These are phyloP conservation scores for Euzetes globulus DNA, from an alignment of 2,888 invertebrate genomes.

Conservation along the genomic window DNA sequence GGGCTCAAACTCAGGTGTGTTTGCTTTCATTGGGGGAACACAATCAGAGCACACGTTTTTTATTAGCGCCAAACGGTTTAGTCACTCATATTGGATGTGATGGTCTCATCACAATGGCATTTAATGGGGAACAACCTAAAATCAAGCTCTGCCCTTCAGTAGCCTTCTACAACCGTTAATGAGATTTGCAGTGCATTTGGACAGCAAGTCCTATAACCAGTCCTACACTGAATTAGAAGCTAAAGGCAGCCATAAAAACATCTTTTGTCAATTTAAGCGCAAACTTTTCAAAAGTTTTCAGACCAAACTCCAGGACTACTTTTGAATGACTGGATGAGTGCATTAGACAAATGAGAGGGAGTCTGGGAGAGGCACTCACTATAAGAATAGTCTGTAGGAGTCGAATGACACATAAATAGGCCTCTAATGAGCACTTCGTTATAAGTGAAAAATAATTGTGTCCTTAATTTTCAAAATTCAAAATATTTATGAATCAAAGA, in stretches of 20 bases:
- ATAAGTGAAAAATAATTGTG: neutral
- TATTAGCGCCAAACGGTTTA: neutral
- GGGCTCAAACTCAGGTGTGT: neutral
- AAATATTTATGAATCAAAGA: neutral
- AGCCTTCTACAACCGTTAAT: neutral
- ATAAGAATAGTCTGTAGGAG: neutral
- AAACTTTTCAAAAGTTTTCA: neutral
- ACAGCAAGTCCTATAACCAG: neutral
- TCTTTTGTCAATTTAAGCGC: conserved; percentile 6
- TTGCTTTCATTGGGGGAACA: neutral
- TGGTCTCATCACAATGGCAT: neutral
- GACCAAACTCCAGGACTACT: neutral
- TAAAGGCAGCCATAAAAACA: neutral
- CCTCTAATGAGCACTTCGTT: neutral
- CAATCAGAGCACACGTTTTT: neutral
- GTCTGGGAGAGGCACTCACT: neutral
- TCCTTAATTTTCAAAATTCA: neutral
- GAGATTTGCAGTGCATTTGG: conserved; percentile 4
- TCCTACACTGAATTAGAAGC: neutral
- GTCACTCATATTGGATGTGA: neutral
- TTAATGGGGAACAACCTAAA: neutral
- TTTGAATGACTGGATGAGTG: neutral
- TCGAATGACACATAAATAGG: neutral
- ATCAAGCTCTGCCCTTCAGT: neutral
- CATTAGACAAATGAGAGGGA: conserved; percentile 10